Evolutionary conservation across 2,888 invertebrate genomes (phyloP).

Genomic region (Cryptus armator): DNA sequence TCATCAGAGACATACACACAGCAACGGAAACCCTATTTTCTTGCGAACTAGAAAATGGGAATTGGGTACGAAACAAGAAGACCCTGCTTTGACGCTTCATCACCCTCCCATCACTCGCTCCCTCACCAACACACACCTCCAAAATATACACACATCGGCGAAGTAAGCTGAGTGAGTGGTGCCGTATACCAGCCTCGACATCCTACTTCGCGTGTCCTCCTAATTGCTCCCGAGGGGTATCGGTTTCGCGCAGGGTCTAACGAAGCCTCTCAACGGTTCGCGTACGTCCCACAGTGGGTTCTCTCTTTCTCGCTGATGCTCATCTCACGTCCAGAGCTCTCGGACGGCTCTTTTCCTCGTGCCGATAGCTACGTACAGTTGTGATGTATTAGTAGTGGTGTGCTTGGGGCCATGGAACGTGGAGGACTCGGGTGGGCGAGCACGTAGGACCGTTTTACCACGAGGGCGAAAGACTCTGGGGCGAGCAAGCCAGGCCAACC

Average conservation of each 20-base stretch:
- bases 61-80: constrained; percentile 25
- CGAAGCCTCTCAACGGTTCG: constrained; percentile 61
- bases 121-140: background rate
- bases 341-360: constrained; percentile 15
- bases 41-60: background rate
- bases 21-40: background rate
- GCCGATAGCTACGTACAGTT: background rate
- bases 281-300: constrained; percentile 4
- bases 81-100: constrained; percentile 25
- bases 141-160: background rate
- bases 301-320: constrained; percentile 45
- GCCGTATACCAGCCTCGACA: constrained; percentile 23
- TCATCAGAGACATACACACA: background rate
- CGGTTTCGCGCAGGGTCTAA: constrained; percentile 62
- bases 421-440: constrained; percentile 41
- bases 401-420: constrained; percentile 55
- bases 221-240: constrained; percentile 66
- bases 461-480: constrained; percentile 34
- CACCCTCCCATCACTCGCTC: constrained; percentile 15
- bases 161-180: constrained; percentile 16
- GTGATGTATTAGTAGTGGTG: constrained; percentile 7
- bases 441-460: constrained; percentile 64
- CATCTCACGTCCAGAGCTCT: constrained; percentile 29
- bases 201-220: constrained; percentile 57
- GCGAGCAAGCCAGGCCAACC: constrained; percentile 38